A percentile compares a stretch with the other conserved stretches of the same genome.
phyloP scores from a whole-genome alignment of 2,888 invertebrate genomes.

The Leucoma salicis region DNA sequence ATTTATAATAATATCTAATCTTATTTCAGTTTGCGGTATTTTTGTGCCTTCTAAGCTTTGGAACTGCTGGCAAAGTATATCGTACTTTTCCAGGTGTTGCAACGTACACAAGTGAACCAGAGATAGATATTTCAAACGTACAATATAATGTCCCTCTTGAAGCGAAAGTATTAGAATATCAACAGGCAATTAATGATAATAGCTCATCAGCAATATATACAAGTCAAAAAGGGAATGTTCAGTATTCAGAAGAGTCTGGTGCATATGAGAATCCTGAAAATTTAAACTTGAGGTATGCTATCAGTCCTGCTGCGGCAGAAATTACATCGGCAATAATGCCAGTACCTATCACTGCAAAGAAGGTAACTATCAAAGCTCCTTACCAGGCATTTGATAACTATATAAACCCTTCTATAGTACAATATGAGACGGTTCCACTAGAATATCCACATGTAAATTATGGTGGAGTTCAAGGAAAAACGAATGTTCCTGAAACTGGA shows the following conservation, averaged over 20 bases:
- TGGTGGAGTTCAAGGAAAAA: not conserved
- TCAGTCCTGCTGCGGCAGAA: constrained; percentile 1
- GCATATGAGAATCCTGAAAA: not conserved
- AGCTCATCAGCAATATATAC: not conserved
- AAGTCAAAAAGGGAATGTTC: not conserved
- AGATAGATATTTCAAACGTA: not conserved
- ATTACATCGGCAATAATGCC: not conserved
- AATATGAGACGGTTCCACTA: not conserved
- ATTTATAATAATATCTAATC: not conserved
- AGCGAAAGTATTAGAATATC: not conserved
- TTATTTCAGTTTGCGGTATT: constrained; percentile 17
- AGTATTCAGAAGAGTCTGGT: not conserved
- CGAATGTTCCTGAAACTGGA: not conserved
- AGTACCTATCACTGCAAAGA: not conserved
- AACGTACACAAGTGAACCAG: not conserved
- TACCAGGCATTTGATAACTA: no score
- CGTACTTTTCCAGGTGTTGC: not conserved
- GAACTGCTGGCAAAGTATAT: constrained; percentile 1
- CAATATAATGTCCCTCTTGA: not conserved
- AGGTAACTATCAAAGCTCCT: not conserved
- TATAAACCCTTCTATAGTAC: no score
- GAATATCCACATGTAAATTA: not conserved
- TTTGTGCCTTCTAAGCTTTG: constrained; percentile 11
- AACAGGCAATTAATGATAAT: not conserved
- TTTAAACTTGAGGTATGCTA: not conserved